Percentiles rank a stretch among this genome's conserved stretches.
Evolutionary conservation across 1,140 invertebrate species (phyloP).

Genomic region (Eupristina koningsbergeri): DNA sequence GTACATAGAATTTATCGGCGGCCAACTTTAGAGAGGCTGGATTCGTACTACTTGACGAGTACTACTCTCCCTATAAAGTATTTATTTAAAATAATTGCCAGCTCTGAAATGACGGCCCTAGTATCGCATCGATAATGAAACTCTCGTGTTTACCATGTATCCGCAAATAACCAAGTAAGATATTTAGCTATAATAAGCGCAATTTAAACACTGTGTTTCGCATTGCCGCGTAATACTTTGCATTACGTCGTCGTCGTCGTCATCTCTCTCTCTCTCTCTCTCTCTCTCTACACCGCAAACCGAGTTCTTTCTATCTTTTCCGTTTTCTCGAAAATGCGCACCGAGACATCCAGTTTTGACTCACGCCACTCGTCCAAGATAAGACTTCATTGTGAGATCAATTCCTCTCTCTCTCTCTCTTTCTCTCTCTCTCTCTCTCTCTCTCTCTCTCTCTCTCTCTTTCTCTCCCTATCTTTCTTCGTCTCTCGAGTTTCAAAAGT

Average conservation of each 20-base stretch:
- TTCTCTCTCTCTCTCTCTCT: not conserved
- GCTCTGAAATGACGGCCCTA: not conserved
- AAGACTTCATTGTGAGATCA: not conserved
- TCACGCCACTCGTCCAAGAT: not conserved
- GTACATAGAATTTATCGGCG: not conserved
- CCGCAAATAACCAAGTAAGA: not conserved
- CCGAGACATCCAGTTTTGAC: not conserved
- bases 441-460: not conserved
- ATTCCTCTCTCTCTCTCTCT: not conserved
- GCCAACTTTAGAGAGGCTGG: not conserved
- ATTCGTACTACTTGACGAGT: not conserved
- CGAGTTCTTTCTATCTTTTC: not conserved
- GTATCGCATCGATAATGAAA: not conserved
- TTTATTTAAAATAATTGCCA: slow-evolving; percentile 9
- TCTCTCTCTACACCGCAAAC: not conserved
- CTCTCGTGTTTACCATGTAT: not conserved
- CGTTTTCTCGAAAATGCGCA: not conserved
- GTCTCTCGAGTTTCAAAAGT: too few relatives aligned
- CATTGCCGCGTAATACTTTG: too few relatives aligned
- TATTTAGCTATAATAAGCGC: not conserved
- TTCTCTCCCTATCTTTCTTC: not conserved
- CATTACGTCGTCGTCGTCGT: not conserved
- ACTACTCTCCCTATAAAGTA: not conserved
- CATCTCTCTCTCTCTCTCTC: not conserved
- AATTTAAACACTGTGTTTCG: not conserved